These are phyloP conservation scores for Galerucella nymphaeae DNA, from an alignment of 2,888 invertebrate genomes.

Conservation along the genomic window DNA sequence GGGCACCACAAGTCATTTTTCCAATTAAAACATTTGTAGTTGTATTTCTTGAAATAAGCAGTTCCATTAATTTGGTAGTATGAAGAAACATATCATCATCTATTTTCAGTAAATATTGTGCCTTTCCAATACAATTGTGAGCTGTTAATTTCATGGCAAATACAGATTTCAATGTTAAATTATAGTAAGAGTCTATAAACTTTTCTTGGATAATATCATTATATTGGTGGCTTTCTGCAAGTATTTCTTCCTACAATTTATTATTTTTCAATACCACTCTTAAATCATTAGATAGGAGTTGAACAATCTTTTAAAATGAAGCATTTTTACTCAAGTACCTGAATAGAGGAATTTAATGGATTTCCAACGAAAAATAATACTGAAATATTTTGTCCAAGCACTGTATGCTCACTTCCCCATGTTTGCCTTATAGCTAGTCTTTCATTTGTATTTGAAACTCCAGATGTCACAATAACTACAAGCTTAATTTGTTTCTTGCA, in stretches of 20 bases:
- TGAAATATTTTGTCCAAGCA: conserved; percentile 49
- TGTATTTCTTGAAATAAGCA: conserved; percentile 50
- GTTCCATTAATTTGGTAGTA: conserved; percentile 61
- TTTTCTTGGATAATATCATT: conserved; percentile 86
- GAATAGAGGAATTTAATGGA: conserved; percentile 68
- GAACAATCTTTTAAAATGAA: background rate
- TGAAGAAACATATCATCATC: conserved; percentile 91
- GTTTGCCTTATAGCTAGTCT: conserved; percentile 77
- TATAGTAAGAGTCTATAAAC: conserved; percentile 87
- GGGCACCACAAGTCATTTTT: conserved; percentile 81
- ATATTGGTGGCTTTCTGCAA: conserved; percentile 74
- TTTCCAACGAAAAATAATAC: conserved; percentile 67
- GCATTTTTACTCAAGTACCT: conserved; percentile 58
- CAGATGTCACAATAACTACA: conserved; percentile 81
- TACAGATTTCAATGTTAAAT: conserved; percentile 86
- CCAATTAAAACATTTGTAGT: conserved; percentile 73
- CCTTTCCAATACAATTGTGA: conserved; percentile 70
- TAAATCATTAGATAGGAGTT: background rate
- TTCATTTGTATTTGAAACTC: conserved; percentile 74
- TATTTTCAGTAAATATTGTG: conserved; percentile 79
- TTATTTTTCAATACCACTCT: background rate
- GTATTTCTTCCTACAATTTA: conserved; percentile 67
- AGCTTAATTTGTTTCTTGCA: conserved; percentile 23
- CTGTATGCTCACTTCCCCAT: conserved; percentile 69
- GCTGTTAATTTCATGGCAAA: conserved; percentile 87